Conservation (phyloP, 1,140 invertebrate genomes). For the Drosophila neocordata region DNA sequence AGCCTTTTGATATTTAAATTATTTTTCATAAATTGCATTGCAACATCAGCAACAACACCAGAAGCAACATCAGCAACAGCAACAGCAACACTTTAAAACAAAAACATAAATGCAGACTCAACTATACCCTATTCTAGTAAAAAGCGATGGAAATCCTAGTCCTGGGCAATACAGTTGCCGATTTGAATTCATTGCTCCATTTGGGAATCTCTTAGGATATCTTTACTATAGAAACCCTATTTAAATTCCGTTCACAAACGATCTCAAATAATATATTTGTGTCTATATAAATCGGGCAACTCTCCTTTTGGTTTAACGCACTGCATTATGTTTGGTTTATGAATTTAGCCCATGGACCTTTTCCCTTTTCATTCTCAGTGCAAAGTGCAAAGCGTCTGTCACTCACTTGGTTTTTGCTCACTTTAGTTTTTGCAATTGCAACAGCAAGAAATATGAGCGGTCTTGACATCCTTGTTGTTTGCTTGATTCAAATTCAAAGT, state of each 20-base stretch:
- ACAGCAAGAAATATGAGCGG: background rate
- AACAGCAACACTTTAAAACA: slow-evolving; percentile 2
- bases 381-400: slow-evolving; percentile 14
- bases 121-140: background rate
- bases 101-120: background rate
- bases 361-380: background rate
- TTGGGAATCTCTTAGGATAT: too few relatives aligned
- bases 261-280: too few relatives aligned
- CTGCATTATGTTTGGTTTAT: background rate
- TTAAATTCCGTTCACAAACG: too few relatives aligned
- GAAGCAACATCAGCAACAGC: slow-evolving; percentile 13
- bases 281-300: too few relatives aligned
- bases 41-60: slow-evolving; percentile 33
- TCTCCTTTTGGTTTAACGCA: too few relatives aligned
- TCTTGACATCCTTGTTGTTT: slow-evolving; percentile 24
- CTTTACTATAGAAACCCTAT: too few relatives aligned
- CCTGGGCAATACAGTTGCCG: too few relatives aligned
- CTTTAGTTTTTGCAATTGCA: slow-evolving; percentile 6
- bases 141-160: too few relatives aligned
- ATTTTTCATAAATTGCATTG: slow-evolving; percentile 81
- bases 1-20: slow-evolving; percentile 81
- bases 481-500: slow-evolving; percentile 50
- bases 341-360: background rate
- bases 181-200: too few relatives aligned
- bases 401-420: slow-evolving; percentile 30